Conservation (phyloP, 2,888 invertebrate genomes). For the Scotopteryx bipunctaria region DNA sequence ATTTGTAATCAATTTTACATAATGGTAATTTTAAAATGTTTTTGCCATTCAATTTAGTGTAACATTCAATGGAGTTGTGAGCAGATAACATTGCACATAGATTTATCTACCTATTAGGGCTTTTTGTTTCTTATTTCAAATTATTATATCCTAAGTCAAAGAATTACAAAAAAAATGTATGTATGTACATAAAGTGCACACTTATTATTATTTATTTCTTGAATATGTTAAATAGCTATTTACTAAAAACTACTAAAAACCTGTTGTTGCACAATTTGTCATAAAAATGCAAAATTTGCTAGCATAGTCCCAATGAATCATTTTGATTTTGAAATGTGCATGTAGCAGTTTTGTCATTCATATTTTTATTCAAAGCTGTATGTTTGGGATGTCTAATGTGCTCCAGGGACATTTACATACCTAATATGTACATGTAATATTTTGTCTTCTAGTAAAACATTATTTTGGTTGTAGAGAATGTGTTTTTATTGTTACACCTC, state of each 20-base stretch:
- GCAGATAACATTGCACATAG: slow-evolving; percentile 18
- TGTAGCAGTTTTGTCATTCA: slow-evolving; percentile 62
- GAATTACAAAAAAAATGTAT: slow-evolving; percentile 27
- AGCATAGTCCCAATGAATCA: slow-evolving; percentile 62
- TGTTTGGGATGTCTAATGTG: slow-evolving; percentile 57
- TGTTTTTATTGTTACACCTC: slow-evolving; percentile 27
- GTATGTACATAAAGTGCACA: slow-evolving; percentile 56
- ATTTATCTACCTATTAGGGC: slow-evolving; percentile 20
- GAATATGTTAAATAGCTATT: not conserved
- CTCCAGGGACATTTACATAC: slow-evolving; percentile 59
- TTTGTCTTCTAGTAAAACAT: slow-evolving; percentile 81
- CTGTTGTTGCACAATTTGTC: slow-evolving; percentile 59
- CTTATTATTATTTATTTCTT: slow-evolving; percentile 40
- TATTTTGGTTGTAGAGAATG: slow-evolving; percentile 66
- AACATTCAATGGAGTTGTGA: slow-evolving; percentile 25
- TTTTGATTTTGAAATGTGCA: slow-evolving; percentile 60
- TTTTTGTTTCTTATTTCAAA: slow-evolving; percentile 4
- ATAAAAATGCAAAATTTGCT: slow-evolving; percentile 41
- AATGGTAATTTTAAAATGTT: slow-evolving; percentile 4
- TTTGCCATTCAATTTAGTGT: slow-evolving; percentile 16
- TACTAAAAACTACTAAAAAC: slow-evolving; percentile 14
- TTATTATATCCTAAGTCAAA: slow-evolving; percentile 2
- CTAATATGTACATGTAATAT: slow-evolving; percentile 63
- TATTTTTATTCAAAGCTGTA: slow-evolving; percentile 53
- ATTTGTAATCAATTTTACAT: slow-evolving; percentile 18